phyloP scores from a whole-genome alignment of 2,113 vertebrate species.

The Willisornis vidua region DNA sequence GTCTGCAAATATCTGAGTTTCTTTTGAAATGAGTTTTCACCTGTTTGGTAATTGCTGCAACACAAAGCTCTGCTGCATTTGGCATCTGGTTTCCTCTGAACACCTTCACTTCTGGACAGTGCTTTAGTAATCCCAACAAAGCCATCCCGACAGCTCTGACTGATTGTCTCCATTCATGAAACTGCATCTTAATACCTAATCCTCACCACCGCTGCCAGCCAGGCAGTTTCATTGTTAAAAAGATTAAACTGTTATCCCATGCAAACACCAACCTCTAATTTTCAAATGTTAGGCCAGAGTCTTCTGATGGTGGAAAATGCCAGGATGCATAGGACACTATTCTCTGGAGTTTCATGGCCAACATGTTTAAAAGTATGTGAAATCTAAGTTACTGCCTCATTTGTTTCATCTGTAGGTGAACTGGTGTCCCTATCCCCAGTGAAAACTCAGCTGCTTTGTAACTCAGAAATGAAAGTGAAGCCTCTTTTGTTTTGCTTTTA shows the following conservation, averaged over 20 bases:
- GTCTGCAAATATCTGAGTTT: neutral
- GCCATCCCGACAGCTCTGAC: neutral
- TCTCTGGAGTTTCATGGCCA: neutral
- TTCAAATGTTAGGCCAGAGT: neutral
- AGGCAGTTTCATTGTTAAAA: neutral
- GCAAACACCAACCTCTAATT: neutral
- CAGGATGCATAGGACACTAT: neutral
- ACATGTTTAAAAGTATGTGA: neutral
- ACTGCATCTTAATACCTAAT: neutral
- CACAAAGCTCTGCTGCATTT: neutral
- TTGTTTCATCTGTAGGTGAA: neutral
- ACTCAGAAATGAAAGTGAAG: constrained; percentile 35
- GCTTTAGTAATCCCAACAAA: neutral
- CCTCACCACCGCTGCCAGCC: neutral
- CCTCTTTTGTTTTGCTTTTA: constrained; percentile 5
- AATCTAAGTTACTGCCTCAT: neutral
- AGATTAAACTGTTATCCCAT: neutral
- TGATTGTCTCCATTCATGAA: neutral
- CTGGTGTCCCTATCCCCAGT: neutral
- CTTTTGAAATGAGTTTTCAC: neutral
- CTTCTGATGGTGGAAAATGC: neutral
- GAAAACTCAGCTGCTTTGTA: neutral
- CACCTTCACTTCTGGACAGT: neutral
- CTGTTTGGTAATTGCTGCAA: neutral
- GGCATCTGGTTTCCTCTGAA: neutral